Percentiles rank a stretch among this genome's conserved stretches.
phyloP scores from a whole-genome alignment of 2,113 vertebrate genomes.

The Ciconia boyciana region DNA sequence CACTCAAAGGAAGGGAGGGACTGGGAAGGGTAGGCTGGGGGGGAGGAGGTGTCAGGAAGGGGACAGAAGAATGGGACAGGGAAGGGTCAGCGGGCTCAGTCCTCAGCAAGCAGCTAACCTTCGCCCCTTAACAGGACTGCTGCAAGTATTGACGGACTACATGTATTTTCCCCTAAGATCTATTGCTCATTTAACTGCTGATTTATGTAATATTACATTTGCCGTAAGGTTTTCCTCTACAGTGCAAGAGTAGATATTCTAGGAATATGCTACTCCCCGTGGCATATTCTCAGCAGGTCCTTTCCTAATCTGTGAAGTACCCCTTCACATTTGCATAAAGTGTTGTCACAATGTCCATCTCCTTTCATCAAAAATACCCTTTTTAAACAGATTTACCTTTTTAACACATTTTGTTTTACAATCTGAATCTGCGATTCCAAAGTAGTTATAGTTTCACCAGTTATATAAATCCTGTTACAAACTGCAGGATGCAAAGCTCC shows the following conservation, averaged over 20 bases:
- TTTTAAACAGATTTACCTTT: background rate
- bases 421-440: background rate
- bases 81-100: background rate
- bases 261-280: background rate
- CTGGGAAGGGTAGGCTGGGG: background rate
- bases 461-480: background rate
- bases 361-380: background rate
- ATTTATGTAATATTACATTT: background rate
- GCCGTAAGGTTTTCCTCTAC: background rate
- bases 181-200: background rate
- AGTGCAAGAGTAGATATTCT: background rate
- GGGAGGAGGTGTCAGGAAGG: background rate
- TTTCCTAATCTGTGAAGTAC: background rate
- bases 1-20: slow-evolving; percentile 45
- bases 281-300: background rate
- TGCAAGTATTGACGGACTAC: background rate
- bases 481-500: background rate
- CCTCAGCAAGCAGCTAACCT: background rate
- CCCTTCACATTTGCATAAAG: background rate
- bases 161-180: background rate
- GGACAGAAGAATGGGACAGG: background rate
- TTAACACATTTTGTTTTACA: background rate
- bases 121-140: background rate
- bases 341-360: background rate
- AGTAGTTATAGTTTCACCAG: background rate